These are phyloP conservation scores for Antennarius striatus DNA, from an alignment of 2,113 vertebrate genomes.

Conservation along the genomic window DNA sequence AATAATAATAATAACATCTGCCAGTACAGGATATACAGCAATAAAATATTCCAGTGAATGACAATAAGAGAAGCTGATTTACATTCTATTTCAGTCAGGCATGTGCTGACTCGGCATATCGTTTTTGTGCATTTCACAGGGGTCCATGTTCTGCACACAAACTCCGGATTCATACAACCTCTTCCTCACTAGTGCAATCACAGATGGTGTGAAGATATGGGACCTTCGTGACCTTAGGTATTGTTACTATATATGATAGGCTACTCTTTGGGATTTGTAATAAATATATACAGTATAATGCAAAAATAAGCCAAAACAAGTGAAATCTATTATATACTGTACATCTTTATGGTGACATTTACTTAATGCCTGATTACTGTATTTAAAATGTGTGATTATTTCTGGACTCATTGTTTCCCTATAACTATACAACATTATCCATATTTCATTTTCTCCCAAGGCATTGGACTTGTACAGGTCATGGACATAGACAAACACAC, in stretches of 20 bases:
- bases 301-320: conserved; percentile 1
- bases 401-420: too few species aligned
- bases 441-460: too few species aligned
- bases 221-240: conserved; percentile 89
- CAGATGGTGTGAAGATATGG: conserved; percentile 89
- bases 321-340: too few species aligned
- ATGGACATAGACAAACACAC: too few species aligned
- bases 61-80: conserved; percentile 34
- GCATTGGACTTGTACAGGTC: too few species aligned
- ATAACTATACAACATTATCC: too few species aligned
- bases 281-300: neutral
- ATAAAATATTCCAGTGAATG: conserved; percentile 14
- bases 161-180: conserved; percentile 83
- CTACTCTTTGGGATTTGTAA: neutral
- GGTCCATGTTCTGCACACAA: conserved; percentile 83
- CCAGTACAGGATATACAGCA: conserved; percentile 4
- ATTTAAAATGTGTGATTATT: too few species aligned
- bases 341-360: too few species aligned
- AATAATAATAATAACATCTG: conserved; percentile 26
- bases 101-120: conserved; percentile 37
- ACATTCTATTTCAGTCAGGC: conserved; percentile 26
- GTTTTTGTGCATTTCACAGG: conserved; percentile 73
- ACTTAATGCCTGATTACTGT: too few species aligned
- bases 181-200: conserved; percentile 85
- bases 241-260: conserved; percentile 16